Evolutionary conservation across 2,888 invertebrate species (phyloP), one percentile per base, ranked within the genome.

Genomic region (Cheilosia vulpina): DNA sequence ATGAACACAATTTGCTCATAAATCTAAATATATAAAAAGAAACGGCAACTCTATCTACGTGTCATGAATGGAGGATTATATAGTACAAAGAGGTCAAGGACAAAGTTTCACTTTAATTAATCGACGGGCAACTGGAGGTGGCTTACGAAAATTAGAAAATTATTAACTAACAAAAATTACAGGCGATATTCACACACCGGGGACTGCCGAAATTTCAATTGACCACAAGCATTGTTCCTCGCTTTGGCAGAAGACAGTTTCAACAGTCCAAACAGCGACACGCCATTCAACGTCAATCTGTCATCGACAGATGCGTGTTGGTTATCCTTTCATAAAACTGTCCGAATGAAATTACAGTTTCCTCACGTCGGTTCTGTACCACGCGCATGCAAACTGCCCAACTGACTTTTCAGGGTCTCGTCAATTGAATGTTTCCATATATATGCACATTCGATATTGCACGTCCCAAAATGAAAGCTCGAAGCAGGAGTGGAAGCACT

Each of bases 201-300:
- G 27, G 27, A 6, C 5, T 34, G 34, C 43, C 4, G 5, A 6
- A 43, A 43, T n/a, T 5, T n/a, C 6, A 43, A 4, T 9, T n/a
- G 5, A 43, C n/a, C n/a, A 43, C n/a, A 15, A n/a, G 43, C n/a
- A 45, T 45, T 63, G 31, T 63, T 7, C 31, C 4, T 11, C 15
- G 13, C 9, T 17, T 11, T 17, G 31, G 7, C 45, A 60, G 24
- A 52, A 13, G 3, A 21, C 53, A 7, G 17, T 17, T 53, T 63
- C 31, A 24, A 53, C 47, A 63, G 63, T 45, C 63, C 73, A 73
- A 75, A 58, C 57, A 50, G 57, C 27, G 38, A 4, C 50, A 55
- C 41, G 47, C 38, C 75, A 66, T 19, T 66, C 65, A 66, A 27
- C 41, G 50, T 58, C 75, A 66, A 24, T 58, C 65, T 38, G 38